Percentiles rank a stretch among this genome's conserved stretches.
Conservation (phyloP, 92 coral and sea anemone genomes). For the Zoanthus gigantus region DNA sequence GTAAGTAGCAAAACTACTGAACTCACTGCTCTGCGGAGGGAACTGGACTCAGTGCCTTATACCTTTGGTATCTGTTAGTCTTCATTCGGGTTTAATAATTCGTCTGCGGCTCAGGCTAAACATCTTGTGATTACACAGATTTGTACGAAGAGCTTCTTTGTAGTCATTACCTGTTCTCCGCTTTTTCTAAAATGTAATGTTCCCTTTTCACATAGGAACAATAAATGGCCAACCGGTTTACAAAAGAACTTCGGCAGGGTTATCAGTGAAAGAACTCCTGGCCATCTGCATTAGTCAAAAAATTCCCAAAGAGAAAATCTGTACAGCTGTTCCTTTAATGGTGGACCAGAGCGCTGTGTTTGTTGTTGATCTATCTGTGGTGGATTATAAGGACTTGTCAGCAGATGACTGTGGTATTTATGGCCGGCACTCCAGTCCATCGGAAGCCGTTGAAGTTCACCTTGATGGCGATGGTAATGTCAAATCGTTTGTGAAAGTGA, state of each 20-base stretch:
- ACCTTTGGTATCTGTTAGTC: slow-evolving; percentile 3
- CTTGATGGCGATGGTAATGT: slow-evolving; percentile 28
- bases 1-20: slow-evolving; percentile 25
- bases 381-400: slow-evolving; percentile 43
- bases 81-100: slow-evolving; percentile 1
- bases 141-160: slow-evolving; percentile 3
- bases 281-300: slow-evolving; percentile 56
- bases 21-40: slow-evolving; percentile 28
- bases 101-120: slow-evolving; percentile 6
- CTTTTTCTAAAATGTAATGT: slow-evolving; percentile 1
- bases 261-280: slow-evolving; percentile 52
- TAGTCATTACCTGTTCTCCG: slow-evolving; percentile 4
- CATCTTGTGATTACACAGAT: slow-evolving; percentile 3
- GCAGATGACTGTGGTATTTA: slow-evolving; percentile 69
- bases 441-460: slow-evolving; percentile 38
- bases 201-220: slow-evolving; percentile 9
- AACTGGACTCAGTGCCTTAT: slow-evolving; percentile 25
- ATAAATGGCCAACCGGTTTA: slow-evolving; percentile 47
- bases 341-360: slow-evolving; percentile 61
- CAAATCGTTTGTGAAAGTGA: slow-evolving; percentile 6
- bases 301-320: slow-evolving; percentile 44
- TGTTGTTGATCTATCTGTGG: slow-evolving; percentile 50
- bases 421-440: slow-evolving; percentile 60
- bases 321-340: slow-evolving; percentile 40
- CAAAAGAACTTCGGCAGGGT: slow-evolving; percentile 35